Conservation (phyloP, 2,797 vertebrate species). For the Sebastiscus tertius region DNA sequence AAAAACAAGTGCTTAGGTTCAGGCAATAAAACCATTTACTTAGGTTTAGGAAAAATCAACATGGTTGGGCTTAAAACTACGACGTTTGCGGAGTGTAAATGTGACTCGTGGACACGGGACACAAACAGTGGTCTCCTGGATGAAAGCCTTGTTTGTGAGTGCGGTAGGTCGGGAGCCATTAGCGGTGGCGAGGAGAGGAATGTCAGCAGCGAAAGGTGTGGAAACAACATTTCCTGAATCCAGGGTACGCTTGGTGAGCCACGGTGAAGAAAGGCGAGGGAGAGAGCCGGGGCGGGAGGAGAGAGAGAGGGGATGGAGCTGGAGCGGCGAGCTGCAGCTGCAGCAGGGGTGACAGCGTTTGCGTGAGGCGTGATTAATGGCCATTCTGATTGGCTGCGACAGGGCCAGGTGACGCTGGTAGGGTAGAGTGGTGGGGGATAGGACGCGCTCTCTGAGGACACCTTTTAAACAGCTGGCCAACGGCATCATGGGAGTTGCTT, state of each 20-base stretch:
- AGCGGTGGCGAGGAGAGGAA: conserved; percentile 5
- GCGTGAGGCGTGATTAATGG: conserved; percentile 81
- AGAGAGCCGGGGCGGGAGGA: not conserved
- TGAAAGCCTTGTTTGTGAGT: not conserved
- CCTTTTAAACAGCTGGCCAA: conserved; percentile 75
- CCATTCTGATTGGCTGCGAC: conserved; percentile 78
- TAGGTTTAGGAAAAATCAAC: too few relatives aligned
- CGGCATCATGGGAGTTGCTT: conserved; percentile 59
- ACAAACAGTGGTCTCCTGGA: not conserved
- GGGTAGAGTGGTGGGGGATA: conserved; percentile 36
- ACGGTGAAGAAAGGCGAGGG: not conserved
- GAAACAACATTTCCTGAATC: conserved; percentile 43
- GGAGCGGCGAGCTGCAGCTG: conserved; percentile 8
- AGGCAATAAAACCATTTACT: too few relatives aligned
- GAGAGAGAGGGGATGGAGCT: conserved; percentile 35
- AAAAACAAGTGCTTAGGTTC: too few relatives aligned
- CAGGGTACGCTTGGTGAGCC: conserved; percentile 1
- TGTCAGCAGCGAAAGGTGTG: conserved; percentile 37
- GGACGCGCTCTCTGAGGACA: conserved; percentile 70
- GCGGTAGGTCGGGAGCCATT: conserved; percentile 5
- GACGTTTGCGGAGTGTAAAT: not conserved
- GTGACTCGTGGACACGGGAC: not conserved
- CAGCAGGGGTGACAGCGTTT: conserved; percentile 66
- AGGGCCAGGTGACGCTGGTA: conserved; percentile 74
- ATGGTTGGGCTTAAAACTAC: not conserved